Percentiles rank a stretch among this genome's conserved stretches.
phyloP scores from a whole-genome alignment of 2,797 vertebrate species.

The Crax fasciolata region DNA sequence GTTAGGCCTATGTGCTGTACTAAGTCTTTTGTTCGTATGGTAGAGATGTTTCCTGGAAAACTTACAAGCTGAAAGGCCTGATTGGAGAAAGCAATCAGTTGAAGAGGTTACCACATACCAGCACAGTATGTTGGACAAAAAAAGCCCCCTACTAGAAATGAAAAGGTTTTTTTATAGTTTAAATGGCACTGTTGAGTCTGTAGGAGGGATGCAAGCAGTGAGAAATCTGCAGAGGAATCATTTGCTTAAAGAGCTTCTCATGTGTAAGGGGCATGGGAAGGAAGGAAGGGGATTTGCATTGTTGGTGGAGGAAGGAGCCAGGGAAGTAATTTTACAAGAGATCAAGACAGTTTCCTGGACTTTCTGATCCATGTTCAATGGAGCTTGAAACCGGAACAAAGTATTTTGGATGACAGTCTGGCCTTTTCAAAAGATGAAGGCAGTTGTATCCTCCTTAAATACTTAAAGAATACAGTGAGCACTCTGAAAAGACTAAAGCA shows the following conservation, averaged over 20 bases:
- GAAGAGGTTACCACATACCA: not conserved
- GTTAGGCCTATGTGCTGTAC: fast-evolving
- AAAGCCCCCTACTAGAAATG: not conserved
- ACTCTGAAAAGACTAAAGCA: constrained; percentile 34
- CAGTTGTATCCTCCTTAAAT: constrained; percentile 45
- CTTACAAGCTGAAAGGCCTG: not conserved
- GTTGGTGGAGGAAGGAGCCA: not conserved
- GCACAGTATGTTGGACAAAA: not conserved
- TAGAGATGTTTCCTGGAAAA: not conserved
- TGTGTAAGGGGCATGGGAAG: not conserved
- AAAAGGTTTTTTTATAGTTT: not conserved
- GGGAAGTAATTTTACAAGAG: not conserved
- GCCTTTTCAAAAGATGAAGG: constrained; percentile 33
- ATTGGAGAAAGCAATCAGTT: not conserved
- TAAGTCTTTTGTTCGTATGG: not conserved
- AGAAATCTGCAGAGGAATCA: not conserved
- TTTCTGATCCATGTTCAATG: constrained; percentile 30
- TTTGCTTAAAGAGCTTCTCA: not conserved
- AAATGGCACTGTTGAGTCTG: not conserved
- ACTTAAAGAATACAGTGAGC: constrained; percentile 49
- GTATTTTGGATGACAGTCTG: constrained; percentile 27
- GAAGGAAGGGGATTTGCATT: fast-evolving
- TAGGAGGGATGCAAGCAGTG: not conserved
- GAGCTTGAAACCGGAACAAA: not conserved
- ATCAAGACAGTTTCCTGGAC: not conserved